Evolutionary conservation across 2,888 invertebrate genomes (phyloP).

Genomic region (Stenchaetothrips biformis): DNA sequence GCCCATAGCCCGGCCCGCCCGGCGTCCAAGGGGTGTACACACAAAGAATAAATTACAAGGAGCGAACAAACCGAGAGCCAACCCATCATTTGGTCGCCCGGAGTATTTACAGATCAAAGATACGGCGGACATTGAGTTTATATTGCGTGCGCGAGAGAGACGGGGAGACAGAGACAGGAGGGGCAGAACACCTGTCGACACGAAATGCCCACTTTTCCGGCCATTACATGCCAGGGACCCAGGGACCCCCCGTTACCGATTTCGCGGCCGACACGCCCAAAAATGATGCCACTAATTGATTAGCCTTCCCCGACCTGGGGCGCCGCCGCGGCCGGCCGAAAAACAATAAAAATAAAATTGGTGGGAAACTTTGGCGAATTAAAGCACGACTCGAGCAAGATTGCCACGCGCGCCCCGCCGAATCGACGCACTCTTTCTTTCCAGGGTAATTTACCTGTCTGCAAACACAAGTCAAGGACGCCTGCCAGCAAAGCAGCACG

Average conservation of each 20-base stretch:
- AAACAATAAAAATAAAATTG: too few relatives aligned
- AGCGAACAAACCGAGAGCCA: conserved; percentile 14
- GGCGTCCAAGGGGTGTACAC: too few relatives aligned
- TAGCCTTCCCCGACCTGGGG: not conserved
- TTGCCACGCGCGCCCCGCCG: too few relatives aligned
- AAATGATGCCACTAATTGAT: not conserved
- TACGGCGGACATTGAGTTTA: not conserved
- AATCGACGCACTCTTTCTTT: too few relatives aligned
- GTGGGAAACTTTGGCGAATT: too few relatives aligned
- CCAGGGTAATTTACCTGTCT: too few relatives aligned
- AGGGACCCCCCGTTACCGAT: not conserved
- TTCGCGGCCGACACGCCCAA: not conserved
- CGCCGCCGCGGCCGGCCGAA: not conserved
- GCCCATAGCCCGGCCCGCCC: too few relatives aligned
- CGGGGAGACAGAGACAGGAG: not conserved
- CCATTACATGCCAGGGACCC: not conserved
- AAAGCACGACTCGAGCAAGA: too few relatives aligned
- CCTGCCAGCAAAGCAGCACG: not conserved
- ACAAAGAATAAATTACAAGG: conserved; percentile 11
- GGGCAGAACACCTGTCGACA: conserved; percentile 2
- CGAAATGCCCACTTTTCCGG: conserved; percentile 4
- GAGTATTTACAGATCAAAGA: conserved; percentile 19
- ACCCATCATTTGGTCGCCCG: conserved; percentile 10
- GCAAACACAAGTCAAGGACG: not conserved
- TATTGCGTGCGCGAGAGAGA: not conserved